phyloP scores from a whole-genome alignment of 2,113 vertebrate genomes.

The Aegotheles bennettii region DNA sequence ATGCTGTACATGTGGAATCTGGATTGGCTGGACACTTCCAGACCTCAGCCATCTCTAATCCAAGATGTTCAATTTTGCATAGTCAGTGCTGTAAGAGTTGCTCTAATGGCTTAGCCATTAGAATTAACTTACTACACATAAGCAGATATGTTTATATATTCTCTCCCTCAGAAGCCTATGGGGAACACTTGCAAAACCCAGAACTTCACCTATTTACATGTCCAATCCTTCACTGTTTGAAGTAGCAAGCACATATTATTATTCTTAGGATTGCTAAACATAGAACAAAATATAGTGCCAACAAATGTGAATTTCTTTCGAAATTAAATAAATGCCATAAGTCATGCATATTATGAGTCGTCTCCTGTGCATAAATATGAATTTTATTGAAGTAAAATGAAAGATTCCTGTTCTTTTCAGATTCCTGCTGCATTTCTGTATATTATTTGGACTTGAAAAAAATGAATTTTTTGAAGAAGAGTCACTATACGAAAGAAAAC shows the following conservation, averaged over 20 bases:
- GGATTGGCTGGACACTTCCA: not conserved
- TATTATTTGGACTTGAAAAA: not conserved
- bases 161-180: not conserved
- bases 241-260: not conserved
- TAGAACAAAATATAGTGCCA: not conserved
- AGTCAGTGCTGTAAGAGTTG: not conserved
- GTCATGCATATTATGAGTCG: not conserved
- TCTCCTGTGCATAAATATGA: not conserved
- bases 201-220: not conserved
- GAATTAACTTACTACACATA: not conserved
- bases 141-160: not conserved
- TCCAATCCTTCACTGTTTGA: not conserved
- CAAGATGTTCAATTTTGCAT: not conserved
- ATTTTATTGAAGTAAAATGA: not conserved
- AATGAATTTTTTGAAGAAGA: not conserved
- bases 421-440: not conserved
- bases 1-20: not conserved
- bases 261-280: not conserved
- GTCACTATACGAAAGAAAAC: not conserved
- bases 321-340: not conserved
- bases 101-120: not conserved
- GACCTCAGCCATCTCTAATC: not conserved
- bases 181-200: not conserved
- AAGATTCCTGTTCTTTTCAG: not conserved
- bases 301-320: not conserved